Base-by-base conservation (phyloP, 2,888 invertebrate species). In the Polydrusus tereticollis region DNA sequence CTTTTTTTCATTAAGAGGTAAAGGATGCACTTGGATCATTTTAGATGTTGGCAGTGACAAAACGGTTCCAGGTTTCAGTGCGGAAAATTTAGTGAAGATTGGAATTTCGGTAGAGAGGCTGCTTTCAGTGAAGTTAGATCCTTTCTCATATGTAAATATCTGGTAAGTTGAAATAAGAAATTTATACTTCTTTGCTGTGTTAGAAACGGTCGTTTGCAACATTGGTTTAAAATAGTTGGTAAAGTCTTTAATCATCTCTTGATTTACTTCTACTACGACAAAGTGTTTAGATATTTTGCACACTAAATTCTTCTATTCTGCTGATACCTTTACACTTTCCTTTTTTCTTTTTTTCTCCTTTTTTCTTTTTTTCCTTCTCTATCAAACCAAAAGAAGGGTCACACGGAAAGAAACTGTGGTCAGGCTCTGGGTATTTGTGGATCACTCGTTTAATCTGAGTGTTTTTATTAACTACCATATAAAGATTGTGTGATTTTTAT, bases 321-420 rank as follows among this genome's bases (percentile, higher is more conserved):
- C 38, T 36, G 59, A 36, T 18, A 59, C 36, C n/a, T 59, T 7
- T 14, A 59, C 4, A 7, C n/a, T n/a, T n/a, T n/a, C n/a, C n/a
- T n/a, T n/a, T n/a, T n/a, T n/a, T n/a, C n/a, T n/a, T 26, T 5
- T 20, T 59, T 16, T 59, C 20, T 59, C 59, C 59, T 59, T 59
- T 20, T 36, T 59, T 38, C 36, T 3, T 59, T 33, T 59, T 59
- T 10, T 59, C 36, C 36, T 33, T 59, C 36, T 59, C 59, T 7
- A 59, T 33, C 20, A 59, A 20, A n/a, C 59, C 59, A 16, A 59
- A 59, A 6, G 59, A 59, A n/a, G n/a, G n/a, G n/a, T n/a, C n/a
- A n/a, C n/a, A 59, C 16, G 59, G 59, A 33, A 59, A 20, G 36
- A 59, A 59, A 59, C 59, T 59, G 36, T 59, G 59, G 16, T 36